Conservation (phyloP, 2,888 invertebrate species). For the Eilema sororculum region DNA sequence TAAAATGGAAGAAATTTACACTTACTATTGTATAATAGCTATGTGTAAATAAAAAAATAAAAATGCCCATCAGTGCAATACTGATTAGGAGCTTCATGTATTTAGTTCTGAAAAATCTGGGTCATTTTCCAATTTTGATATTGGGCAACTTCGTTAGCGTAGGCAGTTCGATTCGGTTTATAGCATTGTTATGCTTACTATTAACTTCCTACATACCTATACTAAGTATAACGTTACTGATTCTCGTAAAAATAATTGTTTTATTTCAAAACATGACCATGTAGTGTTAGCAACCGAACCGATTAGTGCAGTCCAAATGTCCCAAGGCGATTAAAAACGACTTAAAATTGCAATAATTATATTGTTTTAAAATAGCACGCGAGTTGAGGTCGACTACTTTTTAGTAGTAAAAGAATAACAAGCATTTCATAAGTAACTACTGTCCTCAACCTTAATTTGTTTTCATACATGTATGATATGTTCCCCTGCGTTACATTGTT, state of each 20-base stretch:
- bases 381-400: constrained; percentile 61
- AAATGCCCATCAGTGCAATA: too few species aligned
- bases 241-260: neutral
- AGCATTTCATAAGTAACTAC: constrained; percentile 52
- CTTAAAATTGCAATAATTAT: constrained; percentile 62
- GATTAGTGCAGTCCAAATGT: constrained; percentile 25
- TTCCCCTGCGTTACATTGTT: constrained; percentile 20
- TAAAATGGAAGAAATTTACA: neutral
- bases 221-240: too few species aligned
- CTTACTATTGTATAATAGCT: neutral
- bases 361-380: constrained; percentile 54
- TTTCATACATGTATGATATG: constrained; percentile 45
- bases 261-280: constrained; percentile 6
- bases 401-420: constrained; percentile 56
- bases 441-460: constrained; percentile 74
- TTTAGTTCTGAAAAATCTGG: neutral
- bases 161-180: neutral
- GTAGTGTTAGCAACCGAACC: neutral
- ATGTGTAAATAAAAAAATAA: too few species aligned
- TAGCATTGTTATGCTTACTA: neutral
- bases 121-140: neutral
- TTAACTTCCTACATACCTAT: too few species aligned
- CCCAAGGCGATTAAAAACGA: constrained; percentile 56
- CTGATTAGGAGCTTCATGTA: neutral
- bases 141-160: too few species aligned